Evolutionary conservation across 2,113 vertebrate species (phyloP).

Genomic region (Lamprologus speciosus): DNA sequence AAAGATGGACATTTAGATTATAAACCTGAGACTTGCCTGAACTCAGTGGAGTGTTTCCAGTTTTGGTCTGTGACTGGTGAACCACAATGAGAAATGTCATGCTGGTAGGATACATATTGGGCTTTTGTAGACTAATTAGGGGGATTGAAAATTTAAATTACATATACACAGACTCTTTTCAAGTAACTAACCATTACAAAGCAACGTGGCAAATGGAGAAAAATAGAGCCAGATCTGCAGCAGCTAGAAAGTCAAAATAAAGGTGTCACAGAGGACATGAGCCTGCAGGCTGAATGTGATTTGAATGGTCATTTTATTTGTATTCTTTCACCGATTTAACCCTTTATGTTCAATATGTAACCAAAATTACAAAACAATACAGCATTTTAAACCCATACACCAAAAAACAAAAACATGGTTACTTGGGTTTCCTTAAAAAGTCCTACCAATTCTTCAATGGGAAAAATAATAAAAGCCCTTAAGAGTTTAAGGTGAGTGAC

Average conservation of each 20-base stretch:
- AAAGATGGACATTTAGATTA: not conserved
- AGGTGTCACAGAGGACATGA: not conserved
- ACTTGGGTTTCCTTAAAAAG: not conserved
- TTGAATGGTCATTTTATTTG: not conserved
- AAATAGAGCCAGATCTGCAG: not conserved
- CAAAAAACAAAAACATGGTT: not conserved
- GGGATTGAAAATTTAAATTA: not conserved
- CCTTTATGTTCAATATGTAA: not conserved
- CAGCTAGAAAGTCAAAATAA: not conserved
- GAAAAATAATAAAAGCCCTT: not conserved
- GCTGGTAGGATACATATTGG: not conserved
- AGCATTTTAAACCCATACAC: accelerated
- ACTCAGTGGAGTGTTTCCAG: not conserved
- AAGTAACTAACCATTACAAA: not conserved
- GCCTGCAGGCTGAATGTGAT: not conserved
- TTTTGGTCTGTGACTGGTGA: not conserved
- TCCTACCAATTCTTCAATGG: not conserved
- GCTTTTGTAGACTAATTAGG: not conserved
- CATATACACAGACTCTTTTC: not conserved
- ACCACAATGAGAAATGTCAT: not conserved
- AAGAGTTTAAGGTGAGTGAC: not conserved
- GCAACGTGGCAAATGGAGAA: not conserved
- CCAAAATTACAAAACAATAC: not conserved
- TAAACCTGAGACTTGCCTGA: not conserved
- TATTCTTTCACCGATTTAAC: not conserved